Evolutionary conservation across 2,113 vertebrate species (phyloP).

Genomic region (Apaloderma vittatum): DNA sequence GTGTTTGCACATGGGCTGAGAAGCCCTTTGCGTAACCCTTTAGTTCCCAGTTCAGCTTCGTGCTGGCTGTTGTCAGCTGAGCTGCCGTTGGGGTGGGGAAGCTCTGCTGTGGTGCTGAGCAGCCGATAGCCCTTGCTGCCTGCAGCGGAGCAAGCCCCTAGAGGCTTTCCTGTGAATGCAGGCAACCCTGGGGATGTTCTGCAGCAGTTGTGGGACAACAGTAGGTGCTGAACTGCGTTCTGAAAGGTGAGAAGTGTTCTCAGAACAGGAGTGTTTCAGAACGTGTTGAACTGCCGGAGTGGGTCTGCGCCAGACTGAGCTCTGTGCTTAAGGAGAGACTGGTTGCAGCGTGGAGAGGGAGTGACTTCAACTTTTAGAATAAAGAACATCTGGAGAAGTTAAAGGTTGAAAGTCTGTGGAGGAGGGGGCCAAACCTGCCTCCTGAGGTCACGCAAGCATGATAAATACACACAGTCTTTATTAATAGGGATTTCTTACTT

Average conservation of each 20-base stretch:
- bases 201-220: background rate
- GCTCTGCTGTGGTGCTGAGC: background rate
- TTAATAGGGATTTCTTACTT: background rate
- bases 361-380: background rate
- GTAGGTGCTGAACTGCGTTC: background rate
- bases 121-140: background rate
- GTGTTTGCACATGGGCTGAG: background rate
- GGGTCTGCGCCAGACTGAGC: background rate
- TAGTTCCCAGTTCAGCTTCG: background rate
- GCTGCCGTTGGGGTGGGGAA: background rate
- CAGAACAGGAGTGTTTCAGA: background rate
- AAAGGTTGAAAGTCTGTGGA: constrained; percentile 30
- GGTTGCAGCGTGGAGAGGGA: background rate
- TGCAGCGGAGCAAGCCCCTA: background rate
- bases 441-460: constrained; percentile 5
- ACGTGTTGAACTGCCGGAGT: background rate
- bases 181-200: background rate
- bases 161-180: background rate
- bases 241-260: background rate
- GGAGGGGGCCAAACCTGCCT: constrained; percentile 34
- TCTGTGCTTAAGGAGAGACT: background rate
- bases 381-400: constrained; percentile 22
- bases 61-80: background rate
- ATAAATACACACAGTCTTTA: background rate
- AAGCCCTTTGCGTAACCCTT: background rate